Conservation (phyloP, 1,140 invertebrate species). For the Cydia pomonella region DNA sequence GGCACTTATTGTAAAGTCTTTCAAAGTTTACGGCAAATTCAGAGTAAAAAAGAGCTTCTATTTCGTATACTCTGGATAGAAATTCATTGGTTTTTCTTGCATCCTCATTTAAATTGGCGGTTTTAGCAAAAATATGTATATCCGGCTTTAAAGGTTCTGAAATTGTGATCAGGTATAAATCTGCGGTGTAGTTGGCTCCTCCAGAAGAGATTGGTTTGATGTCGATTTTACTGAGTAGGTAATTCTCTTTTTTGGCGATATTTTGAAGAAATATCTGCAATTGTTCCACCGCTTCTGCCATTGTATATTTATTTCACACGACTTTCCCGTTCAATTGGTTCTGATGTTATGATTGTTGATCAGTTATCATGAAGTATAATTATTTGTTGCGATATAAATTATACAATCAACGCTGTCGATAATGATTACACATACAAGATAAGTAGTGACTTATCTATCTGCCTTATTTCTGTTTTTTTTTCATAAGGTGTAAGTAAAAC, state of each 20-base stretch:
- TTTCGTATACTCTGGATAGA: slow-evolving; percentile 29
- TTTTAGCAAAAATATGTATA: slow-evolving; percentile 43
- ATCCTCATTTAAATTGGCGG: slow-evolving; percentile 34
- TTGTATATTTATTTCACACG: too few relatives aligned
- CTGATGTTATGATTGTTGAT: too few relatives aligned
- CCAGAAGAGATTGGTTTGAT: slow-evolving; percentile 34
- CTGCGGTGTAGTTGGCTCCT: slow-evolving; percentile 45
- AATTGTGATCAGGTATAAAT: slow-evolving; percentile 35
- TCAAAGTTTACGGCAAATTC: slow-evolving; percentile 9
- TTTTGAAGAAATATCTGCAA: not conserved
- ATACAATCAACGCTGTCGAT: too few relatives aligned
- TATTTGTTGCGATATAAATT: too few relatives aligned
- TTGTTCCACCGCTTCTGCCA: not conserved
- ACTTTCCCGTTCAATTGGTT: too few relatives aligned
- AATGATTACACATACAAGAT: too few relatives aligned
- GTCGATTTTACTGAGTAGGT: not conserved
- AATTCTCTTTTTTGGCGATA: not conserved
- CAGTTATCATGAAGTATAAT: too few relatives aligned
- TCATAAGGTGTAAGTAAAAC: too few relatives aligned
- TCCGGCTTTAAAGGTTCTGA: slow-evolving; percentile 8
- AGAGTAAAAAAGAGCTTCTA: slow-evolving; percentile 37
- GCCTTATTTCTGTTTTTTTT: too few relatives aligned
- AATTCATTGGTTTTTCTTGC: not conserved
- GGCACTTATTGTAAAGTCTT: not conserved
- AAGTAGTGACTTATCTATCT: too few relatives aligned